Percentiles rank a stretch among this genome's conserved stretches.
Evolutionary conservation across 37 sponge, comb jelly and placozoan genomes (phyloP).

Genomic region (Spongilla lacustris): DNA sequence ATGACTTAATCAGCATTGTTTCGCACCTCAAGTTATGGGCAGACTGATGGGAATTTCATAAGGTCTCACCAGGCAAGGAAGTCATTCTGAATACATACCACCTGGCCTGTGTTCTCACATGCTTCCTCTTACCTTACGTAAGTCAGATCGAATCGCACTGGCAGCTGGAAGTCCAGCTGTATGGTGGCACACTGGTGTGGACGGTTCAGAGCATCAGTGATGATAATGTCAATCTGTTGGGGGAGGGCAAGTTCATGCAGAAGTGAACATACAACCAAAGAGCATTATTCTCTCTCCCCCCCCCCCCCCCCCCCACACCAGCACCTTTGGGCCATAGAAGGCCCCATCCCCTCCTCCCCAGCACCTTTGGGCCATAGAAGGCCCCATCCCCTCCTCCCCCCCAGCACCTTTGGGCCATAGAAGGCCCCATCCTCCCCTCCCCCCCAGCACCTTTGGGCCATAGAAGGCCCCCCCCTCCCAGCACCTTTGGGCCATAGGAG

Average conservation of each 20-base stretch:
- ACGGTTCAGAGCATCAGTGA: slow-evolving; percentile 88
- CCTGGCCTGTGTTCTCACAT: too few species aligned
- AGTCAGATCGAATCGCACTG: slow-evolving; percentile 83
- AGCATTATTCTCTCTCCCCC: too few species aligned
- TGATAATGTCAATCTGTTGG: slow-evolving; percentile 88
- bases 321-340: not conserved
- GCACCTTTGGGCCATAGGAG: too few species aligned
- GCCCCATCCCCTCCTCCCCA: not conserved
- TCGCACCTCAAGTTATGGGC: too few species aligned
- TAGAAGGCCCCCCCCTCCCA: slow-evolving; percentile 78
- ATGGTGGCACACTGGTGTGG: slow-evolving; percentile 99
- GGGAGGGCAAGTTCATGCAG: not conserved
- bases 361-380: not conserved
- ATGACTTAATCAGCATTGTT: slow-evolving; percentile 49
- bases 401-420: slow-evolving; percentile 95
- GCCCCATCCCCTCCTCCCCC: too few species aligned
- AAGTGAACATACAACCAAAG: too few species aligned
- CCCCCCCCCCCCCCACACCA: too few species aligned
- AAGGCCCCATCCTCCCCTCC: too few species aligned
- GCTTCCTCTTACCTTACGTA: slow-evolving; percentile 49
- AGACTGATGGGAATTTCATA: too few species aligned
- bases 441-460: slow-evolving; percentile 95
- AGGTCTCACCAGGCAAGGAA: not conserved
- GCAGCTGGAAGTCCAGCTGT: slow-evolving; percentile 98
- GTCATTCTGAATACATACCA: too few species aligned